Evolutionary conservation across 2,797 vertebrate genomes (phyloP).

Genomic region (Sebastes flavidus): DNA sequence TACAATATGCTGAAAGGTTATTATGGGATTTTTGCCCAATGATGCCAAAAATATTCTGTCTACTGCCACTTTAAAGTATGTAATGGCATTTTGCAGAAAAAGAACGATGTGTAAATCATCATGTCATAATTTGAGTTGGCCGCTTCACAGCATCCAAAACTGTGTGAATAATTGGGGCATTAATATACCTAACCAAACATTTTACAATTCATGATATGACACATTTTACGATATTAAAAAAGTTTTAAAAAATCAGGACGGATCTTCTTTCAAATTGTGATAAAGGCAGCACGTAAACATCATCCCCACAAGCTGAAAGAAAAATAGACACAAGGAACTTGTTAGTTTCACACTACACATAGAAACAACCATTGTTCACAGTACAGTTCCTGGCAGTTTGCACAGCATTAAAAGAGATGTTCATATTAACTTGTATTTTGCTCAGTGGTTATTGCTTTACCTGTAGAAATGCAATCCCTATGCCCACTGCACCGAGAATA

Average conservation of each 20-base stretch:
- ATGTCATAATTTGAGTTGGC: background rate
- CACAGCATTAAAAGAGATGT: background rate
- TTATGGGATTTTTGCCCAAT: no score
- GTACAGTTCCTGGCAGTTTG: background rate
- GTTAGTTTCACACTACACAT: slow-evolving; percentile 13
- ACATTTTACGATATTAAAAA: background rate
- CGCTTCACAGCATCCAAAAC: slow-evolving; percentile 5
- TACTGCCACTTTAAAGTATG: background rate
- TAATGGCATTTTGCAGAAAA: slow-evolving; percentile 17
- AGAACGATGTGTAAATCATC: background rate
- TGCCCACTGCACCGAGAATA: slow-evolving; percentile 89
- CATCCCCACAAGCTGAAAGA: slow-evolving; percentile 92
- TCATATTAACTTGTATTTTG: background rate
- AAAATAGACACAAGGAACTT: slow-evolving; percentile 23
- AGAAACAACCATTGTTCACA: background rate
- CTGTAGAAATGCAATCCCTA: slow-evolving; percentile 95
- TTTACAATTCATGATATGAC: background rate
- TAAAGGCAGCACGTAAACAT: slow-evolving; percentile 97
- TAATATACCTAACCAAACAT: slow-evolving; percentile 1
- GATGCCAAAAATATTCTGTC: no score
- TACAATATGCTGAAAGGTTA: no score
- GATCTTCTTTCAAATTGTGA: slow-evolving; percentile 88
- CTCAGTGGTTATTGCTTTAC: slow-evolving; percentile 65
- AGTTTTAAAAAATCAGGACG: slow-evolving; percentile 70
- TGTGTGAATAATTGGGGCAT: background rate